Percentiles rank a stretch among this genome's conserved stretches.
These are phyloP conservation scores for Thunnus thynnus DNA, from an alignment of 2,113 vertebrate species.

Conservation along the genomic window DNA sequence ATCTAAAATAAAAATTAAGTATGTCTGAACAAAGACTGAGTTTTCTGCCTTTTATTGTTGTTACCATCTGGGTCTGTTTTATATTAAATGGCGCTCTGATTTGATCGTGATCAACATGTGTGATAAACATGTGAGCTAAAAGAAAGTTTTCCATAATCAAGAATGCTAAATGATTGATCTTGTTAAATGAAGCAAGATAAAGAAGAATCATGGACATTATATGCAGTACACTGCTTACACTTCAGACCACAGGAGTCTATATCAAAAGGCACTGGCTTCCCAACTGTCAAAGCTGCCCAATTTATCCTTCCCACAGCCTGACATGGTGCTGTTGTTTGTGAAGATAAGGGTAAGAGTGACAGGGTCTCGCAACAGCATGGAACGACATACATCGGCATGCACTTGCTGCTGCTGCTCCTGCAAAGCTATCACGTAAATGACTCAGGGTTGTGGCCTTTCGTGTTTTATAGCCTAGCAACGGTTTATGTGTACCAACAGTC, in stretches of 20 bases:
- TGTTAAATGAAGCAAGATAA: slow-evolving; percentile 5
- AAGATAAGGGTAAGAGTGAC: slow-evolving; percentile 37
- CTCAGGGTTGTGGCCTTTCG: slow-evolving; percentile 59
- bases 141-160: slow-evolving; percentile 8
- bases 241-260: slow-evolving; percentile 1
- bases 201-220: neutral
- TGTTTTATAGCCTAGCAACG: slow-evolving; percentile 78
- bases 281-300: slow-evolving; percentile 4
- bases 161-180: neutral
- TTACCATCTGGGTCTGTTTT: slow-evolving; percentile 30
- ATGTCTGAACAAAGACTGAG: neutral
- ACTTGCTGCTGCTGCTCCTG: slow-evolving; percentile 30
- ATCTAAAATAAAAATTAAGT: slow-evolving; percentile 1
- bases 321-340: slow-evolving; percentile 9
- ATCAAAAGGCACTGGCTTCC: slow-evolving; percentile 24
- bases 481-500: slow-evolving; percentile 73
- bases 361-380: slow-evolving; percentile 10
- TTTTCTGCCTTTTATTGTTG: neutral
- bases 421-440: slow-evolving; percentile 31
- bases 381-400: slow-evolving; percentile 12
- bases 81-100: neutral
- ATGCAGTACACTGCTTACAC: neutral
- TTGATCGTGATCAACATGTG: neutral
- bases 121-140: neutral
- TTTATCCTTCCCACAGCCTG: slow-evolving; percentile 30